Evolutionary conservation across 1,140 invertebrate genomes (phyloP).

Genomic region (Drosophila parabipectinata): DNA sequence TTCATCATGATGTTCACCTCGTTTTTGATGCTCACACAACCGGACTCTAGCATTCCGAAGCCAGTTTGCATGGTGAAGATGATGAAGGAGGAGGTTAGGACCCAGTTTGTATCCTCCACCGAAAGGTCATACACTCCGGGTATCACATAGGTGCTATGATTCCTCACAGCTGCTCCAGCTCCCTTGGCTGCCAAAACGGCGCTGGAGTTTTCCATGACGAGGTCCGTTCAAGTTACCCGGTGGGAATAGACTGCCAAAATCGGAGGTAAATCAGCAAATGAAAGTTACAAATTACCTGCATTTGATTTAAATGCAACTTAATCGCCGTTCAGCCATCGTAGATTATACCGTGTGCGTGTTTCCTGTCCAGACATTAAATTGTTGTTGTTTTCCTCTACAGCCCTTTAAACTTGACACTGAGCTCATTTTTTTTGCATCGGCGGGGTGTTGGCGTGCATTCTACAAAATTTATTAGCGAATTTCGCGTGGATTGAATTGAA

Average conservation of each 20-base stretch:
- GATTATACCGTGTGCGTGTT: slow-evolving; percentile 71
- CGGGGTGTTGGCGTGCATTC: slow-evolving; percentile 38
- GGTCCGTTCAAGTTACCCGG: slow-evolving; percentile 13
- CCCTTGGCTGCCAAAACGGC: slow-evolving; percentile 56
- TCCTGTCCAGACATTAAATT: slow-evolving; percentile 46
- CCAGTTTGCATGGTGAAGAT: slow-evolving; percentile 99
- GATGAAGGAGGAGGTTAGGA: slow-evolving; percentile 96
- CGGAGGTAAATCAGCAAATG: slow-evolving; percentile 13
- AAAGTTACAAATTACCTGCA: slow-evolving; percentile 54
- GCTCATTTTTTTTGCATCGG: not conserved
- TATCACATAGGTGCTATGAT: slow-evolving; percentile 82
- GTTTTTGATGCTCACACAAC: slow-evolving; percentile 96
- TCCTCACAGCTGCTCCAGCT: slow-evolving; percentile 38
- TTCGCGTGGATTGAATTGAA: slow-evolving; percentile 66
- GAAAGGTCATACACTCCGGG: slow-evolving; percentile 85
- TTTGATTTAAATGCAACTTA: slow-evolving; percentile 59
- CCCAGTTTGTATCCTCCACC: slow-evolving; percentile 96
- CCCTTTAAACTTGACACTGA: slow-evolving; percentile 51
- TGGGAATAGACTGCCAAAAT: slow-evolving; percentile 15
- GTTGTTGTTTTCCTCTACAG: not conserved
- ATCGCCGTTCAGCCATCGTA: slow-evolving; percentile 43
- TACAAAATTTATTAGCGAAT: slow-evolving; percentile 58
- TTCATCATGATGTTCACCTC: slow-evolving; percentile 99
- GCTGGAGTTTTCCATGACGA: slow-evolving; percentile 52
- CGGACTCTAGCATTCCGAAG: slow-evolving; percentile 96